A percentile compares a stretch with the other conserved stretches of the same genome.
Conservation (phyloP, 2,797 vertebrate genomes). For the Acanthornis magna region DNA sequence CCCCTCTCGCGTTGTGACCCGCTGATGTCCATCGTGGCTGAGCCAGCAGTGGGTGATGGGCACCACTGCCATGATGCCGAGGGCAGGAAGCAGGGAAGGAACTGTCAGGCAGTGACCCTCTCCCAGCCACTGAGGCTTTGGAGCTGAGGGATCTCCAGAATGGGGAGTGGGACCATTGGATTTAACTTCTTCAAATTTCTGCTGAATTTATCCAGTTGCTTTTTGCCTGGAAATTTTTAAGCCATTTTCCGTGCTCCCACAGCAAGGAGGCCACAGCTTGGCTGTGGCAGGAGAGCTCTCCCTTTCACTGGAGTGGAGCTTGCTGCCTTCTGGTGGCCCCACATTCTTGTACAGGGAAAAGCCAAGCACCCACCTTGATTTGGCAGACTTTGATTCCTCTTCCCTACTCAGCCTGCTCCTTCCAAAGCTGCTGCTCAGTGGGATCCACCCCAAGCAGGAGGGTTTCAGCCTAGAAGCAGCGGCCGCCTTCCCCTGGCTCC, state of each 20-base stretch:
- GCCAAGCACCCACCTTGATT: neutral
- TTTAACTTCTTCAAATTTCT: neutral
- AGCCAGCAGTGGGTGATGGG: neutral
- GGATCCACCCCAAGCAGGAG: neutral
- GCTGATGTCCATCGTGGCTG: rapidly evolving
- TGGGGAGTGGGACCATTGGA: rapidly evolving
- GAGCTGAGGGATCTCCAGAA: neutral
- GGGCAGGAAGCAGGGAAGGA: neutral
- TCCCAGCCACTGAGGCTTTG: neutral
- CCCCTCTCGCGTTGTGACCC: neutral
- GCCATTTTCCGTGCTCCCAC: neutral
- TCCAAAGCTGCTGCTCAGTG: neutral
- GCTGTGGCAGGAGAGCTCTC: neutral
- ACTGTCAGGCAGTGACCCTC: neutral
- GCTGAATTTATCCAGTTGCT: neutral
- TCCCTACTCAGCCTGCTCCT: neutral
- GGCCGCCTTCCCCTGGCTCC: neutral
- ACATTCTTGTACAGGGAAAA: rapidly evolving
- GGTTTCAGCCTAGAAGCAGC: neutral
- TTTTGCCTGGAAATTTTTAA: neutral
- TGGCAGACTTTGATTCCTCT: neutral
- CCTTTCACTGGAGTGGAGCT: neutral
- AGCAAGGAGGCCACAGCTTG: neutral
- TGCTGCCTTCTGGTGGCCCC: neutral
- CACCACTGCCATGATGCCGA: neutral